These are phyloP conservation scores for Amblyjoppa fuscipennis DNA, from an alignment of 2,888 invertebrate species.

Conservation along the genomic window DNA sequence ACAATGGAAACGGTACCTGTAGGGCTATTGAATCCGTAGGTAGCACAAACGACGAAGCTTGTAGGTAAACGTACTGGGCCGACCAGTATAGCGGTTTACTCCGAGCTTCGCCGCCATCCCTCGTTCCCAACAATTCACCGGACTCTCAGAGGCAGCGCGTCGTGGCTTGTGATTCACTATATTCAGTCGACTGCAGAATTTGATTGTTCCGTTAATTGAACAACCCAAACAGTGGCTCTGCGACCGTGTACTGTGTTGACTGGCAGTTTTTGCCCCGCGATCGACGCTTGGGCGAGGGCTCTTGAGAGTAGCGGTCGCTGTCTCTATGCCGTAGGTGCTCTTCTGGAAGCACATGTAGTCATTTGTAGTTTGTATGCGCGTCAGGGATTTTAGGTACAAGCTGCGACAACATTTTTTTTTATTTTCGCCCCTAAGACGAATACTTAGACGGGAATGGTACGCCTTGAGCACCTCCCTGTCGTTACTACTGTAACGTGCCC, in stretches of 20 bases:
- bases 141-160: background rate
- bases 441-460: background rate
- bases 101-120: background rate
- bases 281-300: too few species aligned
- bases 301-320: too few species aligned
- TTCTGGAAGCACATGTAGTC: too few species aligned
- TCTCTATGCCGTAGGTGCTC: too few species aligned
- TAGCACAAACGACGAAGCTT: slow-evolving; percentile 24
- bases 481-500: background rate
- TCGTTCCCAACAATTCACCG: slow-evolving; percentile 1
- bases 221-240: background rate
- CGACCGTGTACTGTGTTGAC: too few species aligned
- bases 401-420: background rate
- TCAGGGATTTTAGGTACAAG: background rate
- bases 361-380: background rate
- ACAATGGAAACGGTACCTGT: slow-evolving; percentile 52
- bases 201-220: slow-evolving; percentile 27
- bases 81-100: slow-evolving; percentile 9
- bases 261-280: too few species aligned
- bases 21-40: slow-evolving; percentile 32
- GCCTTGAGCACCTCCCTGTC: background rate
- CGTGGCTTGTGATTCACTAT: slow-evolving; percentile 38
- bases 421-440: background rate
- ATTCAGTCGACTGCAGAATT: slow-evolving; percentile 19
- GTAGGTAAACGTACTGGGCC: slow-evolving; percentile 17